Percentiles rank a stretch among this genome's conserved stretches.
phyloP scores from a whole-genome alignment of 2,113 vertebrate species.

The Mormyrus iriodes region DNA sequence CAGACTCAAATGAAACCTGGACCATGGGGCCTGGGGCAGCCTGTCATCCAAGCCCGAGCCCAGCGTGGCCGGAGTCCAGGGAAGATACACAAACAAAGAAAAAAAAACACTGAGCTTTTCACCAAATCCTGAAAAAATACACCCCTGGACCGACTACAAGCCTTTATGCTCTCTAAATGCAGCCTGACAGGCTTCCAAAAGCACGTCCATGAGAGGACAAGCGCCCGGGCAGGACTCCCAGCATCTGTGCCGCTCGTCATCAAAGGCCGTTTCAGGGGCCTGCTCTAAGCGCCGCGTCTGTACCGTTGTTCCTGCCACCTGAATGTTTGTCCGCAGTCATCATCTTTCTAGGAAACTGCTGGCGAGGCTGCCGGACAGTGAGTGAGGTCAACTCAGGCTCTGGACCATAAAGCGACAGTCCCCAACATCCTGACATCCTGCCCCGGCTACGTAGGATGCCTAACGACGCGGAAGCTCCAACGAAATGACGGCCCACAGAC shows the following conservation, averaged over 20 bases:
- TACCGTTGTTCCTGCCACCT: not conserved
- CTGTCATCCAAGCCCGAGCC: not conserved
- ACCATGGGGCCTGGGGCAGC: not conserved
- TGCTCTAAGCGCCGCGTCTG: not conserved
- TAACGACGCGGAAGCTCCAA: not conserved
- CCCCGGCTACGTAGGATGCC: not conserved
- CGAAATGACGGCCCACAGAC: not conserved
- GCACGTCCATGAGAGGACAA: not conserved
- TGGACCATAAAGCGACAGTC: not conserved
- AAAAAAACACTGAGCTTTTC: not conserved
- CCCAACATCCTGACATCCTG: not conserved
- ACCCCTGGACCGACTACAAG: not conserved
- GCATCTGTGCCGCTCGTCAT: not conserved
- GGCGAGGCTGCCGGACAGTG: not conserved
- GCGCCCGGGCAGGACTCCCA: not conserved
- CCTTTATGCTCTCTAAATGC: not conserved
- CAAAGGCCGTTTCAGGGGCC: not conserved
- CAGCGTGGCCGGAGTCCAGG: not conserved
- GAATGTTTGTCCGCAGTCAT: not conserved
- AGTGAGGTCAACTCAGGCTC: not conserved
- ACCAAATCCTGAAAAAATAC: not conserved
- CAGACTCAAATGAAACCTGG: slow-evolving; percentile 22
- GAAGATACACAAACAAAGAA: not conserved
- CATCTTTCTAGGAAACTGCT: slow-evolving; percentile 8
- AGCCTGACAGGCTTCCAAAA: not conserved